Evolutionary conservation across 2,113 vertebrate genomes (phyloP).

Genomic region (Ceratotherium simum): DNA sequence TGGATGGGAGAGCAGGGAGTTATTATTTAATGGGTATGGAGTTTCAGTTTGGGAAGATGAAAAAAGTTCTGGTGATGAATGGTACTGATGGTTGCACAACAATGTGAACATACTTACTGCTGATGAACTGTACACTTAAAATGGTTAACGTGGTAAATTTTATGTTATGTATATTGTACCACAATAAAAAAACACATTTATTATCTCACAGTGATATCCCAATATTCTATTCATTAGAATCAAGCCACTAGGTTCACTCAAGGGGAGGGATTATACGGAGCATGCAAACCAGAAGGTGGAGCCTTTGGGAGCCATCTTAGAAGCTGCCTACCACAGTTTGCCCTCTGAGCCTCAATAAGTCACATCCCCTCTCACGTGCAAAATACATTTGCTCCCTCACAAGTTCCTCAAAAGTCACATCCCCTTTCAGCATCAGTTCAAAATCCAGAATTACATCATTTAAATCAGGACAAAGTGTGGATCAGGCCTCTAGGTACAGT

Average conservation of each 20-base stretch:
- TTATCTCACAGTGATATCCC: neutral
- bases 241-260: neutral
- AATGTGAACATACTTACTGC: neutral
- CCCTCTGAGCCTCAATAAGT: neutral
- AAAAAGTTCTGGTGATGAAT: neutral
- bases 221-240: neutral
- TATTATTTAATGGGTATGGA: neutral
- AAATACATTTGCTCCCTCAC: neutral
- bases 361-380: neutral
- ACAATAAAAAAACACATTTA: neutral
- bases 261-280: neutral
- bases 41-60: neutral
- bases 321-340: neutral
- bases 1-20: neutral
- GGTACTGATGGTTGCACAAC: neutral
- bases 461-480: neutral
- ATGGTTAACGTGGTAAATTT: neutral
- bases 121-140: neutral
- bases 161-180: neutral
- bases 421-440: neutral
- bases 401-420: neutral
- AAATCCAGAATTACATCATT: neutral
- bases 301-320: neutral
- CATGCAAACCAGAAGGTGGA: neutral
- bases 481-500: neutral